A percentile compares a stretch with the other conserved stretches of the same genome.
These are phyloP conservation scores for Bombus superbus DNA, from an alignment of 1,140 invertebrate species.

Conservation along the genomic window DNA sequence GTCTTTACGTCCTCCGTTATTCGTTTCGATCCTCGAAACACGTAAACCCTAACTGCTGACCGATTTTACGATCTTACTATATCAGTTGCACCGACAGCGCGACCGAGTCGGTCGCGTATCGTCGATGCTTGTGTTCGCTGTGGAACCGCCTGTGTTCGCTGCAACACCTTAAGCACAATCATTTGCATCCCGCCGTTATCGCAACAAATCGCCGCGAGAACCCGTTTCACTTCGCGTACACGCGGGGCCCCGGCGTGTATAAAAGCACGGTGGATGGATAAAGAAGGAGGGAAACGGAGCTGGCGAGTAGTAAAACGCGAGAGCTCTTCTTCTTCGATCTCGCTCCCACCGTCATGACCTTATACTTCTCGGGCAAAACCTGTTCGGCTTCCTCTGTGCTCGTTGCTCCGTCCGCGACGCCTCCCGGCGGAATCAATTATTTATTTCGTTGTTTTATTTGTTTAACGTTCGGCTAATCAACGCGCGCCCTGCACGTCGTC, in stretches of 20 bases:
- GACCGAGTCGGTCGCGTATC: background rate
- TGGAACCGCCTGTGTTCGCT: conserved; percentile 1
- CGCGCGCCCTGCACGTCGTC: conserved; percentile 58
- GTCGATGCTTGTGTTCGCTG: conserved; percentile 6
- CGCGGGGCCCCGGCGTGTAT: background rate
- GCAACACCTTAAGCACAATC: conserved; percentile 58
- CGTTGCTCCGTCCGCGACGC: conserved; percentile 68
- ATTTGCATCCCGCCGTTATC: conserved; percentile 66
- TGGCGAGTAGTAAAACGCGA: background rate
- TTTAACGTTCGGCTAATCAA: conserved; percentile 78
- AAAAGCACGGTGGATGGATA: background rate
- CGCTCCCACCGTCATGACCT: conserved; percentile 73
- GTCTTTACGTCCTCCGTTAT: too few species aligned
- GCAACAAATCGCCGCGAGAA: conserved; percentile 63
- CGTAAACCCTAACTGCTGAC: background rate
- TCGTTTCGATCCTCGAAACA: background rate
- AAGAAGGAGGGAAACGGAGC: conserved; percentile 20
- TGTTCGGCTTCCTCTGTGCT: conserved; percentile 77
- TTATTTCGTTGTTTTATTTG: conserved; percentile 82
- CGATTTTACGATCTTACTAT: background rate
- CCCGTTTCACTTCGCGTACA: conserved; percentile 57
- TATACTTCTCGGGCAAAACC: conserved; percentile 77
- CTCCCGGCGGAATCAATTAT: conserved; percentile 82
- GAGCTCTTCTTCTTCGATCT: conserved; percentile 47
- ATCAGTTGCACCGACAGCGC: background rate